A percentile compares a stretch with the other conserved stretches of the same genome.
Conservation (phyloP, 2,113 vertebrate species). For the Siniperca knerii region DNA sequence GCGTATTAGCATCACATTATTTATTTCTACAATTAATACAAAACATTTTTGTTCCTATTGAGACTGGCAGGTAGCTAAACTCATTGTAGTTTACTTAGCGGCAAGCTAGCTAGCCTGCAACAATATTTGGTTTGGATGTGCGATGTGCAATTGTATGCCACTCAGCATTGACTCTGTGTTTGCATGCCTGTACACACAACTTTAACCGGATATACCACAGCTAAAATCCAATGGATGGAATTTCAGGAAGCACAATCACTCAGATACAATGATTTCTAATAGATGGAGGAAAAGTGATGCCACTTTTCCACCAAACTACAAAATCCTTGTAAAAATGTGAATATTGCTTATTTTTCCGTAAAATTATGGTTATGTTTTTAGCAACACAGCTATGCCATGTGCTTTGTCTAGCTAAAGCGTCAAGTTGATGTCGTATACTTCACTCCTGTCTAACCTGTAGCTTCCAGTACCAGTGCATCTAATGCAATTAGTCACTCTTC, state of each 20-base stretch:
- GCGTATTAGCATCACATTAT: not conserved
- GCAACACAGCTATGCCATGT: not conserved
- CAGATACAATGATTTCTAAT: not conserved
- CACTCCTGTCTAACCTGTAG: not conserved
- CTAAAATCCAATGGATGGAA: constrained; percentile 31
- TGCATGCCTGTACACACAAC: constrained; percentile 10
- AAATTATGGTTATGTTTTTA: not conserved
- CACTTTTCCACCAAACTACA: constrained; percentile 17
- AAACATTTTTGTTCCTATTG: not conserved
- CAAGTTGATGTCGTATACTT: not conserved
- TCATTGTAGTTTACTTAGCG: not conserved
- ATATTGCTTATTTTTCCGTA: not conserved
- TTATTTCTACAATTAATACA: not conserved
- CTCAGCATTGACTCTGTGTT: constrained; percentile 15
- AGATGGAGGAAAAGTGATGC: not conserved
- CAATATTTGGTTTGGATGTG: constrained; percentile 41
- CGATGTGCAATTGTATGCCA: not conserved
- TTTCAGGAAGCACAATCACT: constrained; percentile 24
- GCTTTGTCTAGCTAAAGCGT: constrained; percentile 15
- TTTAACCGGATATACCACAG: constrained; percentile 37
- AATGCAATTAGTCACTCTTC: not conserved
- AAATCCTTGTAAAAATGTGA: not conserved
- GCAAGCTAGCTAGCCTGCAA: not conserved
- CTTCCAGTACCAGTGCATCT: not conserved
- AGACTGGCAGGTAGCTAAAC: not conserved